phyloP scores from a whole-genome alignment of 1,140 invertebrate genomes.

The Brachystomella parvula region DNA sequence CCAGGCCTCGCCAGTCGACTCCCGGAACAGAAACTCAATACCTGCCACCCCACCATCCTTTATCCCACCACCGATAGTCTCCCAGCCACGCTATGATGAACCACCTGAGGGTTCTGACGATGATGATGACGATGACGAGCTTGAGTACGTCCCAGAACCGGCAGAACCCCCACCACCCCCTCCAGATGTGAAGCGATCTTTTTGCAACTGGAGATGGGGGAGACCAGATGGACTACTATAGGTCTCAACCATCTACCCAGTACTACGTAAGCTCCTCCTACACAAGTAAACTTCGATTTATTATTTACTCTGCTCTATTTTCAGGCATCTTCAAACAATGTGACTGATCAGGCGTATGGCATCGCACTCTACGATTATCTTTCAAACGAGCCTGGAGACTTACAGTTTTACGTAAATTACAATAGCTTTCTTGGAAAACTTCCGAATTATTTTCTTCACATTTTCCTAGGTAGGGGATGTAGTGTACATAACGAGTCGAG shows the following conservation, averaged over 20 bases:
- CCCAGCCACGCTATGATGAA: slow-evolving; percentile 30
- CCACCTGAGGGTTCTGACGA: slow-evolving; percentile 26
- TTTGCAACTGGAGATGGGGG: neutral
- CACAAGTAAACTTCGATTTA: neutral
- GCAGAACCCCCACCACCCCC: slow-evolving; percentile 62
- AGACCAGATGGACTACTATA: slow-evolving; percentile 24
- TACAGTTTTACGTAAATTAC: slow-evolving; percentile 58
- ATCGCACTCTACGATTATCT: slow-evolving; percentile 66
- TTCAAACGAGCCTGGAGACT: slow-evolving; percentile 59
- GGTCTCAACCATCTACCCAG: neutral
- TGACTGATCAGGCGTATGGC: slow-evolving; percentile 52
- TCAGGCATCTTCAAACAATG: slow-evolving; percentile 14
- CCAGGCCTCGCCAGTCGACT: slow-evolving; percentile 3
- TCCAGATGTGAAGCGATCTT: slow-evolving; percentile 43
- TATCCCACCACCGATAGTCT: neutral
- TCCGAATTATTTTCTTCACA: neutral
- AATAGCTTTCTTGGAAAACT: neutral
- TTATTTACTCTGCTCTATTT: neutral
- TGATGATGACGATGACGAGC: slow-evolving; percentile 18
- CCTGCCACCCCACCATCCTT: neutral
- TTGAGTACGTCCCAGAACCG: slow-evolving; percentile 52
- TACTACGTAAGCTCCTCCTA: slow-evolving; percentile 1
- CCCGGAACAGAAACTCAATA: neutral
- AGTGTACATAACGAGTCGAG: slow-evolving; percentile 56
- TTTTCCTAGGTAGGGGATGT: slow-evolving; percentile 55